Base-by-base conservation (phyloP, 92 coral and sea anemone species). In the Ricordea florida region DNA sequence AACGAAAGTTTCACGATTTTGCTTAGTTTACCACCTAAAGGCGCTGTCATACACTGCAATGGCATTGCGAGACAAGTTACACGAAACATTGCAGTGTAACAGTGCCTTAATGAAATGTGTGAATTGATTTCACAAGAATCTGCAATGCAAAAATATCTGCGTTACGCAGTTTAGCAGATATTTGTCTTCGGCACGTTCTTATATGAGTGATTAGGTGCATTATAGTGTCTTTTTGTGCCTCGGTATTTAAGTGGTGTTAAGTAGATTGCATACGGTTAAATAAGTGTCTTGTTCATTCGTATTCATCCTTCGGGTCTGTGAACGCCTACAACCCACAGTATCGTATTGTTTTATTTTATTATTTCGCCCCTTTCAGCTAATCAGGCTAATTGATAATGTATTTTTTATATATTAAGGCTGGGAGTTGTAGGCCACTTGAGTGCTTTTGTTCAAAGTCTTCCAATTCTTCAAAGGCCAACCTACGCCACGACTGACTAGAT, bases 271-370 rank as follows among this genome's bases (percentile, higher is more conserved):
- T 42, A 42, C 13, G 48, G 48, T 3, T 42, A 0, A 13, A 42
- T 46, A 15, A 15, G 53, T 46, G 53, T 46, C 53, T 46, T 46
- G 53, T 46, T 46, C 53, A 46, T 46, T 46, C 53, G 53, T 46
- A 46, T 46, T 46, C 53, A 46, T 46, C 53, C 53, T 46, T 46
- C 21, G 53, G 53, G 53, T 46, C 53, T 46, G 53, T 46, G 53
- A n/a, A 46, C 53, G 53, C 53, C 21, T 46, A 46, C 53, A n/a
- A 46, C 53, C 53, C 48, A 46, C 53, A 46, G 53, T 46, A 17
- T 46, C 53, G 53, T 46, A n/a, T n/a, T n/a, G n/a, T n/a, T n/a
- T n/a, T n/a, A n/a, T n/a, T 46, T 46, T 46, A n/a, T 3, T 5
- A 17, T 46, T 46, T 49, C 30, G 57, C 57, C 30, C 57, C 26